Evolutionary conservation across 1,140 invertebrate species (phyloP), one percentile per base, ranked within the genome.

Genomic region (Heliconius himera): DNA sequence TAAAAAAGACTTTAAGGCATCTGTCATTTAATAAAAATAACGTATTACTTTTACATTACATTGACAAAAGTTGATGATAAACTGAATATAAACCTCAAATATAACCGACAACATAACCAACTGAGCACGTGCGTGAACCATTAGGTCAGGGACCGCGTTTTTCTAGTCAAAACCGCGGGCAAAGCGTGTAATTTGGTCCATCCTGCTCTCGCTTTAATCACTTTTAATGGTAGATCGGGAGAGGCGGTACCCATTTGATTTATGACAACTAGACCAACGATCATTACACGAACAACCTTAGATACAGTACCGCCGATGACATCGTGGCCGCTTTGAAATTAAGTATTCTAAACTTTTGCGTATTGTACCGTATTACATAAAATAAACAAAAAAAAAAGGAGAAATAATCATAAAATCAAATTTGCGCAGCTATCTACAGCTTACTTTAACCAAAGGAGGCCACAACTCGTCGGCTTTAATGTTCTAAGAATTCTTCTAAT

Each of bases 121-220:
- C 70, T 72, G 9, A 41, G 78, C 78, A 76, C 75, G 79, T 77
- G 79, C 79, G 79, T 76, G 49, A 1, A 26, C 22, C 74, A 73
- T 80, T 73, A 76, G 71, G 79, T 80, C 79, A 77, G 51, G 74
- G 79, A 77, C 79, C 79, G 77, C 60, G 41, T 80, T 51, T 77
- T 80, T 80, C 70, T 73, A 41, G 79, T 56, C 83, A 85, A 83
- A 82, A 85, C 81, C 82, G 81, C 83, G 79, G 80, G 38, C 86
- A 77, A 73, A 87, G 84, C 88, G 84, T 90, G 83, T 91, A 91
- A 92, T 92, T 92, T 89, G 83, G 87, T 86, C 88, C 90, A 89
- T 91, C 91, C 90, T 91, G 90, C 87, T 85, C 88, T 85, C 84
- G 86, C 85, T 90, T 87, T 90, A 91, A 92, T 91, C 87, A 90